Evolutionary conservation across 2,113 vertebrate species (phyloP).

Genomic region (Lophochroa leadbeateri): DNA sequence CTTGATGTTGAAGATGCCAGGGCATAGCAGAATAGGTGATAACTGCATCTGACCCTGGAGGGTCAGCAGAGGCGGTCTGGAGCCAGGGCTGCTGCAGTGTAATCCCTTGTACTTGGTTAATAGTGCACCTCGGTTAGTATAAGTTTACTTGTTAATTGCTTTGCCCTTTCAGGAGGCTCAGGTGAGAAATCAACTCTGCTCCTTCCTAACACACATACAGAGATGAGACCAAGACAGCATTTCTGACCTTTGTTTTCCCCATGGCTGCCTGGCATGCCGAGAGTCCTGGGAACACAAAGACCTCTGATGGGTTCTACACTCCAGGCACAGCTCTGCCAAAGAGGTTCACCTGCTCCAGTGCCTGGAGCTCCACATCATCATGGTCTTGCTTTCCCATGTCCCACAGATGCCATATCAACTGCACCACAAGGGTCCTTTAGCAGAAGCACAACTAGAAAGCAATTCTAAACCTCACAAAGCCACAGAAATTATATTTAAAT

Average conservation of each 20-base stretch:
- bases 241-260: background rate
- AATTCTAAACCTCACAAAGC: constrained; percentile 77
- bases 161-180: constrained; percentile 18
- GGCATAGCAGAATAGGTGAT: rapidly evolving
- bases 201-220: background rate
- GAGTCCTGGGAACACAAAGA: background rate
- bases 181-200: constrained; percentile 24
- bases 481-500: constrained; percentile 62
- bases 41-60: background rate
- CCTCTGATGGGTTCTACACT: background rate
- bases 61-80: background rate
- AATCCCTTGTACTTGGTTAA: constrained; percentile 34
- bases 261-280: background rate
- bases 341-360: background rate
- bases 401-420: background rate
- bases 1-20: background rate
- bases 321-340: background rate
- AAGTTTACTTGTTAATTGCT: background rate
- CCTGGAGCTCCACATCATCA: background rate
- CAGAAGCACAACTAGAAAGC: constrained; percentile 78
- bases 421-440: constrained; percentile 62
- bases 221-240: background rate
- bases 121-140: background rate
- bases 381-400: background rate
- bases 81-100: constrained; percentile 3